These are phyloP conservation scores for Nebria brevicollis DNA, from an alignment of 2,888 invertebrate genomes.

Conservation along the genomic window DNA sequence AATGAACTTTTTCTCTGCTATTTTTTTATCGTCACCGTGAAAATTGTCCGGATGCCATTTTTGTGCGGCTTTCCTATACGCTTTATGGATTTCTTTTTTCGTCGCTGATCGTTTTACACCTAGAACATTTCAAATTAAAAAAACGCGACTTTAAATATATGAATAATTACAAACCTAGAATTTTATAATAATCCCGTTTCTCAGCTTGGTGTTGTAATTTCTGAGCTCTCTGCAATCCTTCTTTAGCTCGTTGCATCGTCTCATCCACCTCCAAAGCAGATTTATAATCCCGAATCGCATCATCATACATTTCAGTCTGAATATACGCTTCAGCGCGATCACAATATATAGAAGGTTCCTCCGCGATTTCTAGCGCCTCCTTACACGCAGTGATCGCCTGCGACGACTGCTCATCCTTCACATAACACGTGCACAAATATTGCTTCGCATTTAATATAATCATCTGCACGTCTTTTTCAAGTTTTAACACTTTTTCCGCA, in stretches of 20 bases:
- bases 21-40: conserved; percentile 81
- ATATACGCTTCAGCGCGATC: conserved; percentile 94
- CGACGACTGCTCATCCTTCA: conserved; percentile 74
- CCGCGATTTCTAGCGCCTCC: conserved; percentile 78
- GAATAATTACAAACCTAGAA: conserved; percentile 64
- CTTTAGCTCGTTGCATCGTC: conserved; percentile 82
- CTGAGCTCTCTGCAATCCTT: conserved; percentile 88
- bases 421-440: conserved; percentile 83
- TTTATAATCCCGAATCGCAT: conserved; percentile 89
- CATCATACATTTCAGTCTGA: conserved; percentile 89
- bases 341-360: conserved; percentile 82
- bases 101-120: conserved; percentile 89
- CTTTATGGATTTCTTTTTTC: conserved; percentile 94
- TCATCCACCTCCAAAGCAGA: conserved; percentile 87
- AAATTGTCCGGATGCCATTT: conserved; percentile 99
- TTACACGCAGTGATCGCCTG: conserved; percentile 83
- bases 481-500: conserved; percentile 73
- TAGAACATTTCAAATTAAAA: neutral
- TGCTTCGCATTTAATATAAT: conserved; percentile 80
- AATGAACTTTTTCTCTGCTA: conserved; percentile 97
- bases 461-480: conserved; percentile 76
- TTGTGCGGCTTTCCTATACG: conserved; percentile 95
- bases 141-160: too few relatives aligned
- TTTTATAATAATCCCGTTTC: conserved; percentile 97
- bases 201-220: conserved; percentile 92